phyloP scores from a whole-genome alignment of 2,113 vertebrate species.

The Pterocles orientalis region DNA sequence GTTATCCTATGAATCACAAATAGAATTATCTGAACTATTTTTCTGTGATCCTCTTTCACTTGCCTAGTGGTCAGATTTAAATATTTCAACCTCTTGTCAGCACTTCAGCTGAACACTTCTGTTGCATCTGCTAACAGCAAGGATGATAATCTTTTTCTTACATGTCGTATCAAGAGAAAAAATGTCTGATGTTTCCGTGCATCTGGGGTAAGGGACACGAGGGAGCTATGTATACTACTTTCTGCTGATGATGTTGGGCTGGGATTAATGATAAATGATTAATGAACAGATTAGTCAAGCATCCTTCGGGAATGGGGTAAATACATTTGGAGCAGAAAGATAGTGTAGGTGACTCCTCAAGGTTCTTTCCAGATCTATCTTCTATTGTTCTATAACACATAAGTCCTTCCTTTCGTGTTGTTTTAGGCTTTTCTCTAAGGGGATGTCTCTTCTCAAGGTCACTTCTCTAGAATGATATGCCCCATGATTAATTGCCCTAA shows the following conservation, averaged over 20 bases:
- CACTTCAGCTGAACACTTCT: conserved; percentile 27
- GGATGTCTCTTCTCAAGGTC: neutral
- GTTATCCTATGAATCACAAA: neutral
- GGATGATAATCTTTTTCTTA: conserved; percentile 45
- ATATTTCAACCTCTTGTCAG: conserved; percentile 41
- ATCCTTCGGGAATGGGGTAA: neutral
- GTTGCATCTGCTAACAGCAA: conserved; percentile 51
- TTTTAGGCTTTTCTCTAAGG: neutral
- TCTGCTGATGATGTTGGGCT: conserved; percentile 24
- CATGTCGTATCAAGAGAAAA: conserved; percentile 34
- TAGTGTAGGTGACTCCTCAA: neutral
- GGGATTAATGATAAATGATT: conserved; percentile 26
- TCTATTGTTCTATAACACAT: neutral
- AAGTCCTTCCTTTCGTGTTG: neutral
- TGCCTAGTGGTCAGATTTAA: conserved; percentile 18
- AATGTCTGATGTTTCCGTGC: conserved; percentile 9
- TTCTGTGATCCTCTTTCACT: neutral
- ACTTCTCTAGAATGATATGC: neutral
- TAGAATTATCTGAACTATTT: neutral
- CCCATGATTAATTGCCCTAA: neutral
- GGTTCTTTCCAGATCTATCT: neutral
- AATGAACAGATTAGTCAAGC: conserved; percentile 33
- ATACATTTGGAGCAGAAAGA: neutral
- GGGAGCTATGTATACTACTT: conserved; percentile 13
- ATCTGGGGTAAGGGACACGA: neutral